Evolutionary conservation across 2,797 vertebrate species (phyloP).

Genomic region (Limnodromus scolopaceus): DNA sequence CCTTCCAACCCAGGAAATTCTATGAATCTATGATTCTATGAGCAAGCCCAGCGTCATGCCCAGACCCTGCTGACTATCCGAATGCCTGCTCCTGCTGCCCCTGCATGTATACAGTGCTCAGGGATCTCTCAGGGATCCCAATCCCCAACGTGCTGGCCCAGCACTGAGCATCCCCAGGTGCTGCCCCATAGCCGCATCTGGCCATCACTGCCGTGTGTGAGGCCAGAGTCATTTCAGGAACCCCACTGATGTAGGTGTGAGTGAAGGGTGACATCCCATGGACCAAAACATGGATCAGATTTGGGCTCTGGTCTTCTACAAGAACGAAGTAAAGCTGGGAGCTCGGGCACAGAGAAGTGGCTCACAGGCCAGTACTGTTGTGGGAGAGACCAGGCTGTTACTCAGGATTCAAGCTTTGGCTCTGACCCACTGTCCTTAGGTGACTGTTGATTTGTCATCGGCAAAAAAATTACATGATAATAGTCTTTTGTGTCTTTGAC

Average conservation of each 20-base stretch:
- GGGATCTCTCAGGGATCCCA: not conserved
- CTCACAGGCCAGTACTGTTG: not conserved
- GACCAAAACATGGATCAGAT: not conserved
- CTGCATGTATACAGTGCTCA: not conserved
- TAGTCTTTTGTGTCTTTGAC: not conserved
- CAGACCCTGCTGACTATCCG: not conserved
- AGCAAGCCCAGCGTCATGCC: rapidly evolving
- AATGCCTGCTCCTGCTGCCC: not conserved
- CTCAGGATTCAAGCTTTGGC: not conserved
- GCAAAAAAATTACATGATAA: not conserved
- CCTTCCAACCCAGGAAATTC: not conserved
- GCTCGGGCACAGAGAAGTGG: not conserved
- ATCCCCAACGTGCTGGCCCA: rapidly evolving
- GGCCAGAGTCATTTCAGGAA: rapidly evolving
- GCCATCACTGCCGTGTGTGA: rapidly evolving
- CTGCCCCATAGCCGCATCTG: not conserved
- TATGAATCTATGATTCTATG: not conserved
- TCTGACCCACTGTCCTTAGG: not conserved
- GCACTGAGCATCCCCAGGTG: not conserved
- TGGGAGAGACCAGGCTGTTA: not conserved
- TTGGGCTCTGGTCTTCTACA: not conserved
- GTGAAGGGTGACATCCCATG: not conserved
- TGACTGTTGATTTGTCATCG: not conserved
- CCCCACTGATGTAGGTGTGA: too few relatives aligned
- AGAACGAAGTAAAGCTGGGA: not conserved